Evolutionary conservation across 2,888 invertebrate species (phyloP).

Genomic region (Andrena hattorfiana): DNA sequence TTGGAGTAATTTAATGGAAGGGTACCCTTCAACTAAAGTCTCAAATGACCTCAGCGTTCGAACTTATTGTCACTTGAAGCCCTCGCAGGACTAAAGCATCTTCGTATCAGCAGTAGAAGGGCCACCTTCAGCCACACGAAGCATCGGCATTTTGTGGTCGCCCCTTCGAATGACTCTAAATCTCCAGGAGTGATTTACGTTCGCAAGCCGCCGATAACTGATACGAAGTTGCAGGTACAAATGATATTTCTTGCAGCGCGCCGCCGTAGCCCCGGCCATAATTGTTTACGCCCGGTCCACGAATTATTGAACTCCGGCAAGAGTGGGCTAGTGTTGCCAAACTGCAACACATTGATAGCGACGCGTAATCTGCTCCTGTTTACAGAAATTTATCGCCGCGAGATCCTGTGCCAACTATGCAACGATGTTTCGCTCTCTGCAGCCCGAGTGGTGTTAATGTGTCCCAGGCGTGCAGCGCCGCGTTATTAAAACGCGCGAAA

Average conservation of each 20-base stretch:
- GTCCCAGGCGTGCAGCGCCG: constrained; percentile 22
- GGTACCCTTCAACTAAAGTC: no score
- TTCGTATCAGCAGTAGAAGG: neutral
- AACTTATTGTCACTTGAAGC: no score
- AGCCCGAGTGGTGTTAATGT: constrained; percentile 54
- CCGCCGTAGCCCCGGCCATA: constrained; percentile 29
- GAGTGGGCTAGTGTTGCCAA: constrained; percentile 58
- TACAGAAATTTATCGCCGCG: constrained; percentile 69
- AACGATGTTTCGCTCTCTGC: constrained; percentile 40
- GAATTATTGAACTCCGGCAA: constrained; percentile 51
- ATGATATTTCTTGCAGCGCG: constrained; percentile 45
- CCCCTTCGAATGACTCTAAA: constrained; percentile 7
- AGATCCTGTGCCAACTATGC: constrained; percentile 69
- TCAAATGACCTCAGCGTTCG: no score
- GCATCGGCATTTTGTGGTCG: neutral
- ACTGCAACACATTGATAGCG: constrained; percentile 66
- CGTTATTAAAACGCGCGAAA: constrained; percentile 45
- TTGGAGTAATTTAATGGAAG: no score
- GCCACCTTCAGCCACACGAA: neutral
- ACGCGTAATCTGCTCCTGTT: constrained; percentile 69
- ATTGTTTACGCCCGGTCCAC: constrained; percentile 49
- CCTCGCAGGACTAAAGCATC: neutral
- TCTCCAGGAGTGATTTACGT: constrained; percentile 21
- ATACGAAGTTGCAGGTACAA: constrained; percentile 43
- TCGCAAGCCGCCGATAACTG: constrained; percentile 8